Base-by-base conservation (phyloP, 2,797 vertebrate species). In the Mycteria americana region DNA sequence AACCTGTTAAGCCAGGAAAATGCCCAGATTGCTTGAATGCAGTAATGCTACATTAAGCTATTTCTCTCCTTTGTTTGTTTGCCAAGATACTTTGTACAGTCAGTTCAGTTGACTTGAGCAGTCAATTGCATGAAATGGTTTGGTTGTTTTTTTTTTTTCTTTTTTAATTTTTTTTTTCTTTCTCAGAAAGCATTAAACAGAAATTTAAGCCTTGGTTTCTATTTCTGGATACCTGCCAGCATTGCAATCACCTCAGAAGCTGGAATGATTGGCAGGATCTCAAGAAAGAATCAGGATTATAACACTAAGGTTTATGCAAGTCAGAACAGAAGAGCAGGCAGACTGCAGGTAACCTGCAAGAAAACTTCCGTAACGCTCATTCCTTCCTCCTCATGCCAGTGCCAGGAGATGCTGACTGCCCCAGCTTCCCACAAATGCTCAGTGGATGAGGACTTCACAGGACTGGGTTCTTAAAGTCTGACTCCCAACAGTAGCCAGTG, bases 1-100 rank as follows among this genome's bases (percentile, higher is more conserved):
- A 76, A 93, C 81, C 90, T 93, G 81, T 88, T 85, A 83, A 88
- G 86, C 84, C 79, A 94, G 78, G 69, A 94, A 92, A 96, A 89
- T 28, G 35, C 69, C 85, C 57, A 74, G 75, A 51, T 69, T 93
- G 73, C 81, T 89, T 89, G 57, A 95, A 92, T 56, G 69, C 56
- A 77, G 67, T 45, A 95, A 91, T 75, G 85, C 57, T 92, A 64
- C 54, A 79, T 88, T 62, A 92, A 93, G 78, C 72, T 92, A 59
- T 48, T 89, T 88, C 53, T 63, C 74, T 84, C 54, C 78, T 92
- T 94, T 95, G 78, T 89, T 77, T 87, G 83, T 89, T 88, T 94
- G 95, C 95, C 95, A 93, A 94, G 60, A 79, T 83, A 54, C 68
- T 80, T 62, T 19, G 53, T 72, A 89, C 31, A 86, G 68, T 87